phyloP scores from a whole-genome alignment of 2,888 invertebrate species.

The Spilarctia lutea region DNA sequence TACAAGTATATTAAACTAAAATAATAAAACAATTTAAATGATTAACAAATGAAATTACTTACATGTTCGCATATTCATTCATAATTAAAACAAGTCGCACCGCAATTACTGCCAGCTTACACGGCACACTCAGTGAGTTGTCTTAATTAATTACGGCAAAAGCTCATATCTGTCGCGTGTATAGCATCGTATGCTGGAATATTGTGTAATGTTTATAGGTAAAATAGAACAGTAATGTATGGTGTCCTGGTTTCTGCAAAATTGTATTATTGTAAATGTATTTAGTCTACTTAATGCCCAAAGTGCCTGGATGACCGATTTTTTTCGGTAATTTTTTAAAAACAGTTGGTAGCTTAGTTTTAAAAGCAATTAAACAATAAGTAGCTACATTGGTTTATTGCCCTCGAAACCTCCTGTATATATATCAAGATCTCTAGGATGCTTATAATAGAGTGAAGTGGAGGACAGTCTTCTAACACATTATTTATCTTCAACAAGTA shows the following conservation, averaged over 20 bases:
- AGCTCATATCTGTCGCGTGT: slow-evolving; percentile 33
- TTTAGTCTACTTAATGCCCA: neutral
- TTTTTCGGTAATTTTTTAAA: too few species aligned
- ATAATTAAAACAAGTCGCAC: slow-evolving; percentile 15
- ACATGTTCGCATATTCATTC: neutral
- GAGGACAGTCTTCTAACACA: too few species aligned
- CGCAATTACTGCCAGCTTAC: slow-evolving; percentile 3
- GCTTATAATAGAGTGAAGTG: too few species aligned
- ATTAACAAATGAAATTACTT: neutral
- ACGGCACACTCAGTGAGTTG: slow-evolving; percentile 8
- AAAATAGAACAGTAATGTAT: neutral
- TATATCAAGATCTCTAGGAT: too few species aligned
- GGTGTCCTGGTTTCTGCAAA: neutral
- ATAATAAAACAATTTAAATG: neutral
- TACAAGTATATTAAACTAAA: too few species aligned
- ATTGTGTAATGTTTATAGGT: slow-evolving; percentile 3
- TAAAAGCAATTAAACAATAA: too few species aligned
- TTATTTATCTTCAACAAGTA: too few species aligned
- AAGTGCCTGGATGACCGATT: too few species aligned
- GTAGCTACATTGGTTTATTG: too few species aligned
- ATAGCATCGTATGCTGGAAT: slow-evolving; percentile 11
- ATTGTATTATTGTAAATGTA: neutral
- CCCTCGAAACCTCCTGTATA: too few species aligned
- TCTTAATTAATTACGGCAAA: slow-evolving; percentile 32
- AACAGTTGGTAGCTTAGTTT: too few species aligned